Percentiles rank a stretch among this genome's conserved stretches.
Conservation (phyloP, 1,140 invertebrate species). For the Drosophila hydei region DNA sequence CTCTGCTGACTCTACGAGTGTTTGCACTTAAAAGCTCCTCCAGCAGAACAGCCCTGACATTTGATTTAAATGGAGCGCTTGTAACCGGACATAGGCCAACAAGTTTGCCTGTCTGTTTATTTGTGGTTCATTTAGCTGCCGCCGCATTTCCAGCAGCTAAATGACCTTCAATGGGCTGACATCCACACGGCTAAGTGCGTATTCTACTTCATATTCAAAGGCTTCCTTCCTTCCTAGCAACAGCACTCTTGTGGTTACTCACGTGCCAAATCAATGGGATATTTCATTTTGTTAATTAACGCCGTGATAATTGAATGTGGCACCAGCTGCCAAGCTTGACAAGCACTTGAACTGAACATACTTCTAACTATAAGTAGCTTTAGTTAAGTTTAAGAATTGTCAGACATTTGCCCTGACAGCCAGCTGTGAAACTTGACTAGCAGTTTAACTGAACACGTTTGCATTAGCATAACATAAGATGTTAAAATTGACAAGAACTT, state of each 20-base stretch:
- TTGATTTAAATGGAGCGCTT: constrained; percentile 38
- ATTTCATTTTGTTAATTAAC: constrained; percentile 19
- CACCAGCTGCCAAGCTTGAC: neutral
- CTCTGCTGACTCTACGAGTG: constrained; percentile 10
- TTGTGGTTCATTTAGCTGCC: neutral
- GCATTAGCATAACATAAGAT: too few relatives aligned
- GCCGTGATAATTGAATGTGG: neutral
- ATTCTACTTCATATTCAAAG: constrained; percentile 9
- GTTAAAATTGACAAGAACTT: too few relatives aligned
- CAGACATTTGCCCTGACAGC: too few relatives aligned
- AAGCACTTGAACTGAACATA: neutral
- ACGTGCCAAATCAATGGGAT: neutral
- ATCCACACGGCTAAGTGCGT: constrained; percentile 21
- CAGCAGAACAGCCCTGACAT: constrained; percentile 12
- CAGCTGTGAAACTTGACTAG: too few relatives aligned
- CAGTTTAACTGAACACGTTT: too few relatives aligned
- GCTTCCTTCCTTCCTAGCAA: constrained; percentile 20
- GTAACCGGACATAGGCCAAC: constrained; percentile 25
- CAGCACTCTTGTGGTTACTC: constrained; percentile 3
- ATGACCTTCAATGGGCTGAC: constrained; percentile 2
- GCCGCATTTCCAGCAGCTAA: constrained; percentile 1
- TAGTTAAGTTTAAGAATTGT: too few relatives aligned
- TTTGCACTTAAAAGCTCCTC: constrained; percentile 36
- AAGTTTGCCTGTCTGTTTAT: constrained; percentile 1
- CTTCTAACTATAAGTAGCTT: too few relatives aligned